Base-by-base conservation (phyloP, 2,113 vertebrate genomes). In the Drymodes brunneopygia region DNA sequence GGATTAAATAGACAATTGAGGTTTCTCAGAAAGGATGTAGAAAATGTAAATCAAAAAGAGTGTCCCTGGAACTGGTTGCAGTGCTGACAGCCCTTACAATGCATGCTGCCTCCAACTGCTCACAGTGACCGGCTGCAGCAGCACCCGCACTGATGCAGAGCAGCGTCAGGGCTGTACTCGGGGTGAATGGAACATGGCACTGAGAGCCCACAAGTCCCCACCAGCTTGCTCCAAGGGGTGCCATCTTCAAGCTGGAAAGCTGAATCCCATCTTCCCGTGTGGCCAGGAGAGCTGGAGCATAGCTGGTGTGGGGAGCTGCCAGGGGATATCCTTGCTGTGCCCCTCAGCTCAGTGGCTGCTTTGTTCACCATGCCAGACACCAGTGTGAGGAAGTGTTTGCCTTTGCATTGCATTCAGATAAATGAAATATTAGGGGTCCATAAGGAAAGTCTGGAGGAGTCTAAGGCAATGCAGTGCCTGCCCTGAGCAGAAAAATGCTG, bases 1-100 rank as follows among this genome's bases (percentile, higher is more conserved):
- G 93, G 86, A 96, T 96, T 96, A 95, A 95, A 75, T 38, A 95
- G 92, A 96, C 95, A 96, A 95, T 94, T 96, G 95, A 97, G 90
- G 88, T 94, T 97, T 97, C 88, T 95, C 92, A 79, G 77, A 92
- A 81, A 93, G 75, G 92, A 93, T 94, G 94, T 36, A 88, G 85
- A 81, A 96, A 95, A 94, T 91, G 77, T 94, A 92, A 94, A 96
- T 92, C 93, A 95, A 90, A 94, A 90, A n/a, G 92, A 71, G 80
- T 81, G 80, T 64, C 82, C 31, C 80, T 93, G 79, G 72, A 86
- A 65, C 72, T 81, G 82, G 69, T 47, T 81, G 80, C 86, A 72
- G 93, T 35, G 96, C 80, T 94, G 95, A 97, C 93, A 97, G 91
- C 86, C 65, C 57, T 74, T 56, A 95, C 77, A 97, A 81, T 89